Evolutionary conservation across 2,888 invertebrate genomes (phyloP).

Genomic region (Tricholauxania praeusta): DNA sequence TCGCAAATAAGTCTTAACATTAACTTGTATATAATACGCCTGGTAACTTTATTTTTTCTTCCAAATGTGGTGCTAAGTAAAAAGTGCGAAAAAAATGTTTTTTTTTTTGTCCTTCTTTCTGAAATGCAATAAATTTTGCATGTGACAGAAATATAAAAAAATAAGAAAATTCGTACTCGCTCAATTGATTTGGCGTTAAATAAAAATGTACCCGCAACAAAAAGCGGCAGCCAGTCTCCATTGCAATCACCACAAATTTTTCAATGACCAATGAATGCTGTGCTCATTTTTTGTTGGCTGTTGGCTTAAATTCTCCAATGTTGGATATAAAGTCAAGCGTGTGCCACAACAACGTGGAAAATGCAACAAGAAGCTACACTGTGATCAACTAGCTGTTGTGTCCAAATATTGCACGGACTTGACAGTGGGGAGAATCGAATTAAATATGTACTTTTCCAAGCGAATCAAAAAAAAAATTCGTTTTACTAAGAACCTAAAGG

Average conservation of each 20-base stretch:
- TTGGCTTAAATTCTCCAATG: neutral
- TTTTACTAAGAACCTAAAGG: neutral
- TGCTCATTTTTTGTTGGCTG: neutral
- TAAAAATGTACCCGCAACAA: no score
- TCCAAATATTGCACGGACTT: neutral
- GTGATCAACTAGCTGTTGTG: neutral
- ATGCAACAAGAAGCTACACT: conserved; percentile 5
- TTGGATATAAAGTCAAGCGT: neutral
- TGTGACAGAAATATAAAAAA: conserved; percentile 20
- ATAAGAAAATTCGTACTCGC: conserved; percentile 22
- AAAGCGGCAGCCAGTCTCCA: no score
- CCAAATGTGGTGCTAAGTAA: no score
- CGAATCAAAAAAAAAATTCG: neutral
- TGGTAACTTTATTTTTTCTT: no score
- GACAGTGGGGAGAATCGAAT: neutral
- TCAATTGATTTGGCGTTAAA: conserved; percentile 7
- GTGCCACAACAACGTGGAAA: conserved; percentile 8
- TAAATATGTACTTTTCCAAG: neutral
- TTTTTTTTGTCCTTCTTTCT: conserved; percentile 10
- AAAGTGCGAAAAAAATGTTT: no score
- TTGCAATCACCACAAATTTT: conserved; percentile 7
- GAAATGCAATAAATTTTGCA: conserved; percentile 22
- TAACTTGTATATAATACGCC: no score
- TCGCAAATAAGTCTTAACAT: no score
- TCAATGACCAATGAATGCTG: neutral